Conservation (phyloP, 2,888 invertebrate species). For the Drosophila quinaria region DNA sequence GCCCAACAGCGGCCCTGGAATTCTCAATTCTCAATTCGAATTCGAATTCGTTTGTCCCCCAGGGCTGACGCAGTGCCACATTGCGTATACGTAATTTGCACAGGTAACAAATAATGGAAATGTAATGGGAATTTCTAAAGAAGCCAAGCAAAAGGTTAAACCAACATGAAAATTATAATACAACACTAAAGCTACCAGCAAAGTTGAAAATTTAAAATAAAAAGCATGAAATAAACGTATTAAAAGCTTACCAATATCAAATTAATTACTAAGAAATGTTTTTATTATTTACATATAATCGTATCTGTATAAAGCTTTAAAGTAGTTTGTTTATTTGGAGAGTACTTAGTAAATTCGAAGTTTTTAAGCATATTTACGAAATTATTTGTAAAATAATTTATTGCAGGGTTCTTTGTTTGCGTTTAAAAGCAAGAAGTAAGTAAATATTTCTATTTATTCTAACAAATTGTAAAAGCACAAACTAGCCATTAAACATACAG, state of each 20-base stretch:
- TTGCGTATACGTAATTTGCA: slow-evolving; percentile 55
- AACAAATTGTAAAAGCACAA: no score
- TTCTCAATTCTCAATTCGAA: slow-evolving; percentile 43
- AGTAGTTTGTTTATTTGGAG: neutral
- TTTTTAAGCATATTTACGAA: neutral
- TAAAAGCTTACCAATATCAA: neutral
- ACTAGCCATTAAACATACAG: no score
- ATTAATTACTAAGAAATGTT: no score
- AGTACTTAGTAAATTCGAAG: neutral
- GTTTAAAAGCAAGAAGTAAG: no score
- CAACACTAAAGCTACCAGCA: neutral
- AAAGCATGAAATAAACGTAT: neutral
- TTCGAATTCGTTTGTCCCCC: slow-evolving; percentile 33
- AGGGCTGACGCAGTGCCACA: slow-evolving; percentile 25
- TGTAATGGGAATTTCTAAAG: slow-evolving; percentile 30
- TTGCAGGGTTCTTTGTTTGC: no score
- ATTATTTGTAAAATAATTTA: neutral
- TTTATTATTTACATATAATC: neutral
- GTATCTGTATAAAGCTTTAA: neutral
- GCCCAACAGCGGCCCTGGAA: slow-evolving; percentile 37
- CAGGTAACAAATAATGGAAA: slow-evolving; percentile 34
- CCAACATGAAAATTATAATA: slow-evolving; percentile 20
- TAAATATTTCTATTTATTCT: no score
- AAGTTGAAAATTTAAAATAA: neutral
- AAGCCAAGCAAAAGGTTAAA: slow-evolving; percentile 5